Base-by-base conservation (phyloP, 2,797 vertebrate genomes). In the Acridotheres tristis region DNA sequence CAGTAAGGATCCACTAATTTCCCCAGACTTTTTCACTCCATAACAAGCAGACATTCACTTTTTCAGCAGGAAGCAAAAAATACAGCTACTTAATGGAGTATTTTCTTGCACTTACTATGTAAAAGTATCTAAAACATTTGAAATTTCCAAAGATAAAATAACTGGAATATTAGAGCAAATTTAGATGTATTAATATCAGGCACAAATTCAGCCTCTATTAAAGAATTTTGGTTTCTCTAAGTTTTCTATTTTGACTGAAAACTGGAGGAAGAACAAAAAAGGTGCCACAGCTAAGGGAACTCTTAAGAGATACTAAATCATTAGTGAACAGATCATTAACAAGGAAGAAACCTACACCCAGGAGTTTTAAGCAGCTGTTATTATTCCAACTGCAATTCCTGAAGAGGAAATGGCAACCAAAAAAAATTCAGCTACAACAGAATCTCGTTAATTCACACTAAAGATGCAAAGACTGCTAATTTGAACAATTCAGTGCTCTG, bases 241-340 rank as follows among this genome's bases (percentile, higher is more conserved):
- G 13, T 72, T 93, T 85, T 71, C 38, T 63, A 53, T 63, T 93
- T 47, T 2, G 5, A 51, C 43, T 43, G 34, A 89, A 92, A 93
- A 94, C 36, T 61, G 43, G 43, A 83, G 42, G 30, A 94, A 67
- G 71, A 91, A 79, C 22, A 73, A 87, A 88, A 69, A 67, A n/a
- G 53, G 32, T 48, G 23, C 81, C 68, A 57, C 38, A 80, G 78
- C 61, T 58, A 59, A 82, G n/a, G 36, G 51, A 92, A 83, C 59
- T 81, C 93, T 89, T 75, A 27, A 62, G 90, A 95, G 82, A 81
- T 65, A 51, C 57, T 74, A 90, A 77, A 96, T 96, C 91, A 95
- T 94, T 93, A 97, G 89, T 16, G 89, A 95, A 85, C 81, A 91
- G 72, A 91, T 78, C 94, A 91, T 96, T 94, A 97, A 91, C 87